These are phyloP conservation scores for Sebastes diploproa DNA, from an alignment of 2,797 vertebrate species.

Conservation along the genomic window DNA sequence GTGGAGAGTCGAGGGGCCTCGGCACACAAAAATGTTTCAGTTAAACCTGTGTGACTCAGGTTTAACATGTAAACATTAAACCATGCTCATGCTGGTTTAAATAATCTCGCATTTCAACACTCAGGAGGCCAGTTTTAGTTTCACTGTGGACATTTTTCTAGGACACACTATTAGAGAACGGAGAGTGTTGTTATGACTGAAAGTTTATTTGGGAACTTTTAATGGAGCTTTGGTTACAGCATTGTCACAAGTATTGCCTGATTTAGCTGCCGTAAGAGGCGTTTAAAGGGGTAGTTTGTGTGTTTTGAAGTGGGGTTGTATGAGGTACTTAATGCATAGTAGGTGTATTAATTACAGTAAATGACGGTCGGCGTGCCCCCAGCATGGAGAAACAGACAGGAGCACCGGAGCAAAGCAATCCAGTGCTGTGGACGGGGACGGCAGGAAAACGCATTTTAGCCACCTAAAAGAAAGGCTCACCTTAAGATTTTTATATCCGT, in stretches of 20 bases:
- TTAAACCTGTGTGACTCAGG: conserved; percentile 24
- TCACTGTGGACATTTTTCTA: neutral
- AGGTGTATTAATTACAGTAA: too few relatives aligned
- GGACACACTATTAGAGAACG: neutral
- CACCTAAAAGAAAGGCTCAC: too few relatives aligned
- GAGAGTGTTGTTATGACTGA: neutral
- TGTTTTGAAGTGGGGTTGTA: too few relatives aligned
- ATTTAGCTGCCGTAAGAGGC: neutral
- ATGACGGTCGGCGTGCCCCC: too few relatives aligned
- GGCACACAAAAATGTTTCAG: conserved; percentile 43
- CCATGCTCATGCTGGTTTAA: conserved; percentile 1
- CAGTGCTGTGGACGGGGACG: too few relatives aligned
- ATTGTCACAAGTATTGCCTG: neutral
- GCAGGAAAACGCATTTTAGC: too few relatives aligned
- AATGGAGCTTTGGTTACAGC: neutral
- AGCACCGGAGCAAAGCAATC: too few relatives aligned
- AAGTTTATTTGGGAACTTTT: neutral
- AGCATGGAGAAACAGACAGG: too few relatives aligned
- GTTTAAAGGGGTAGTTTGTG: neutral
- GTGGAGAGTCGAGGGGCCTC: conserved; percentile 42
- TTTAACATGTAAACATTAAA: conserved; percentile 40
- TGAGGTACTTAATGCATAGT: too few relatives aligned
- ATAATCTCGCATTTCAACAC: neutral
- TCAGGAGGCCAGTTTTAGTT: neutral
- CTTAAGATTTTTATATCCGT: too few relatives aligned